A percentile compares a stretch with the other conserved stretches of the same genome.
Evolutionary conservation across 2,797 vertebrate genomes (phyloP).

Genomic region (Acanthurus tractus): DNA sequence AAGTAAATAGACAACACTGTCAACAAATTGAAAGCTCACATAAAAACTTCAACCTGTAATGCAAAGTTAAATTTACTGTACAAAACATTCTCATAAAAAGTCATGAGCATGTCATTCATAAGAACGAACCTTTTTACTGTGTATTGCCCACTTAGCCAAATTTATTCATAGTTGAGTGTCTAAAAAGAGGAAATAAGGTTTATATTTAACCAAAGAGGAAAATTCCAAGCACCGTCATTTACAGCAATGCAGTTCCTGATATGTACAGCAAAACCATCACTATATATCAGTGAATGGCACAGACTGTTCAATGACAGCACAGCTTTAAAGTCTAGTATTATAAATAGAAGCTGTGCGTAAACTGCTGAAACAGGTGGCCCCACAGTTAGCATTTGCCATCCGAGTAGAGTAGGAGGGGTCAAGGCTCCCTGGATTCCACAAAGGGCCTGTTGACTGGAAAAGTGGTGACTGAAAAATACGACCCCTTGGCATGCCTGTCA

Average conservation of each 20-base stretch:
- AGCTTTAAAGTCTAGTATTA: constrained; percentile 53
- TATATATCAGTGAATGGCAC: constrained; percentile 44
- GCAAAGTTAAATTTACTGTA: constrained; percentile 3
- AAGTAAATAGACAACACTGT: not conserved
- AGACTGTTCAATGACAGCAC: constrained; percentile 52
- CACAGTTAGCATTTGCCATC: constrained; percentile 67
- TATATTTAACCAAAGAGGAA: constrained; percentile 52
- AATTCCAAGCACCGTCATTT: constrained; percentile 57
- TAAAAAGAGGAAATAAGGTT: constrained; percentile 44
- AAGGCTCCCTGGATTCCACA: constrained; percentile 63
- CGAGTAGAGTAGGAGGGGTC: constrained; percentile 55
- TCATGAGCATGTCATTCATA: not conserved
- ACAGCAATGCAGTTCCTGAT: constrained; percentile 38
- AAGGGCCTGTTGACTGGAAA: constrained; percentile 66
- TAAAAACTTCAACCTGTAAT: constrained; percentile 13
- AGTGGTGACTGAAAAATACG: constrained; percentile 66
- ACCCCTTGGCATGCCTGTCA: constrained; percentile 63
- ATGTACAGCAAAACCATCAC: constrained; percentile 38
- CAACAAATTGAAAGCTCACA: constrained; percentile 19
- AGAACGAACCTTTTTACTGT: not conserved
- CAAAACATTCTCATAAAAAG: constrained; percentile 5
- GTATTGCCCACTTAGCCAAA: not conserved
- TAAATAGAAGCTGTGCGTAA: constrained; percentile 68
- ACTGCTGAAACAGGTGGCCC: constrained; percentile 75
- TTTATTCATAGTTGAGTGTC: not conserved